Evolutionary conservation across 2,797 vertebrate species (phyloP).

Genomic region (Myiotriccus ornatus): DNA sequence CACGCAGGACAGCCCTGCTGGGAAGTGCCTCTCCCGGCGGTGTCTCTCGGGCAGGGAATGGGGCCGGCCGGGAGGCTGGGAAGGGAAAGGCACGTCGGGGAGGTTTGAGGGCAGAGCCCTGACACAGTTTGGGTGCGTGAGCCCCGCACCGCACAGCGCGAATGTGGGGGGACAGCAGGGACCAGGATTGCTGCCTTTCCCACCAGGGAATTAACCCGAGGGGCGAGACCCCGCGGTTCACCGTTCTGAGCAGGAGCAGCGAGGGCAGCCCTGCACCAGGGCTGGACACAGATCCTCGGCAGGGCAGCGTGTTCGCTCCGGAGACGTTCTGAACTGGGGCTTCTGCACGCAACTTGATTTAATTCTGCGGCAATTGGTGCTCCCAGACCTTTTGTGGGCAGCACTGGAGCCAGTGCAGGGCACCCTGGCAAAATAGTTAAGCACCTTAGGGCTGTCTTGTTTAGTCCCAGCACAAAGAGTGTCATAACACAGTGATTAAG

Average conservation of each 20-base stretch:
- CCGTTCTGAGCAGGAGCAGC: not conserved
- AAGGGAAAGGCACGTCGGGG: not conserved
- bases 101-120: not conserved
- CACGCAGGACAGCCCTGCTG: not conserved
- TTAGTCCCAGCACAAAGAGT: not conserved
- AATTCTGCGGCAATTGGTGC: not conserved
- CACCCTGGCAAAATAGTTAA: not conserved
- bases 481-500: not conserved
- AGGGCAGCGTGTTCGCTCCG: not conserved
- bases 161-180: no score
- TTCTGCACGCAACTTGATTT: not conserved
- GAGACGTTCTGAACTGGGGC: not conserved
- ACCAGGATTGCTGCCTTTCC: not conserved
- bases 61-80: accelerated
- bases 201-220: not conserved
- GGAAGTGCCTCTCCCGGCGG: not conserved
- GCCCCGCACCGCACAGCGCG: not conserved
- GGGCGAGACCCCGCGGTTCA: not conserved
- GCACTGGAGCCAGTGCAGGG: not conserved
- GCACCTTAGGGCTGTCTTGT: not conserved
- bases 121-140: accelerated
- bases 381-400: not conserved
- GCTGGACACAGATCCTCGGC: not conserved
- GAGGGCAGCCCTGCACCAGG: not conserved
- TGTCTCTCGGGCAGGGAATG: not conserved